Evolutionary conservation across 2,113 vertebrate species (phyloP).

Genomic region (Halcyon malimbica): DNA sequence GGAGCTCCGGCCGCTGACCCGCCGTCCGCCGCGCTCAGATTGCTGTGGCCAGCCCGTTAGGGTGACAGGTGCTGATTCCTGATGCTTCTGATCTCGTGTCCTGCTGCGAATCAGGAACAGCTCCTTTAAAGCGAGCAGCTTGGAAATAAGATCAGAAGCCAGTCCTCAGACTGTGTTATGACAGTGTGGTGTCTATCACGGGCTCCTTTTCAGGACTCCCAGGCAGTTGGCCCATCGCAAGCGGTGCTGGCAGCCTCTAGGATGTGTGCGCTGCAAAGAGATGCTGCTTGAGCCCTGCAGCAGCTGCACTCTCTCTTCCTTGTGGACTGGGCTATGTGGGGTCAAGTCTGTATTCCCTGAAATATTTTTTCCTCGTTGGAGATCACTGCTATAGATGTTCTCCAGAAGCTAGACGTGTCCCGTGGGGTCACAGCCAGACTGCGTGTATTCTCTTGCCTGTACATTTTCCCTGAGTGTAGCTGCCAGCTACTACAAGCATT

Average conservation of each 20-base stretch:
- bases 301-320: neutral
- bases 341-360: neutral
- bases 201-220: neutral
- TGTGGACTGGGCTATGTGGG: neutral
- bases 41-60: fast-evolving
- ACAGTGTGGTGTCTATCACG: neutral
- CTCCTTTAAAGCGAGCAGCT: neutral
- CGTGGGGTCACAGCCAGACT: neutral
- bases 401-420: neutral
- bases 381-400: neutral
- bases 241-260: neutral
- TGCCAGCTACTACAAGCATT: neutral
- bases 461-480: fast-evolving
- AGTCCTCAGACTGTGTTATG: neutral
- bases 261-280: neutral
- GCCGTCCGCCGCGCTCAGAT: fast-evolving
- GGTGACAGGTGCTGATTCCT: neutral
- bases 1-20: neutral
- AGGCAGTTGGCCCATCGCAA: neutral
- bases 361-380: neutral
- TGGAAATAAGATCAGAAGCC: neutral
- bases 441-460: neutral
- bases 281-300: neutral
- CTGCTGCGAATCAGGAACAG: neutral
- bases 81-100: neutral